Conservation (phyloP, 2,888 invertebrate genomes). For the Eueremaeus valkanovi region DNA sequence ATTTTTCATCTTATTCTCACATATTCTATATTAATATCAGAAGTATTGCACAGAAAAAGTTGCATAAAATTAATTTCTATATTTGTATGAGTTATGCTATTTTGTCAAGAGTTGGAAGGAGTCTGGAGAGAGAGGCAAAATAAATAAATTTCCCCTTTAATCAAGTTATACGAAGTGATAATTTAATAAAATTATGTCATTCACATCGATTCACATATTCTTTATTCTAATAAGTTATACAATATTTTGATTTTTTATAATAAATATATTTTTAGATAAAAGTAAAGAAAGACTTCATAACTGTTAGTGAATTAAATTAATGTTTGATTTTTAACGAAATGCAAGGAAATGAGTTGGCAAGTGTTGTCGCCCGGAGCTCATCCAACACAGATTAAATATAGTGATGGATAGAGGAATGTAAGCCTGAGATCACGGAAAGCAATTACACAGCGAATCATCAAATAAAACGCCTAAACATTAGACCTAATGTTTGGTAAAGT, state of each 20-base stretch:
- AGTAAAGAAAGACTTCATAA: conserved; percentile 1
- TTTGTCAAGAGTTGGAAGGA: not conserved
- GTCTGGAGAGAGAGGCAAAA: no score
- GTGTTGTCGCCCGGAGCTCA: not conserved
- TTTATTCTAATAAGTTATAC: not conserved
- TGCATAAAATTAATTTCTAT: conserved; percentile 3
- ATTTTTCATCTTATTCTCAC: not conserved
- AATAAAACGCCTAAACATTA: not conserved
- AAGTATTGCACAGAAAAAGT: not conserved
- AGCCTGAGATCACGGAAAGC: not conserved
- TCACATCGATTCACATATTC: not conserved
- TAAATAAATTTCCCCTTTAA: conserved; percentile 17
- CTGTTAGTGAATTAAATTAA: not conserved
- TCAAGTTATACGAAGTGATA: conserved; percentile 5
- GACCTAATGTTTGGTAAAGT: not conserved
- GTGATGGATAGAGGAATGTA: not conserved
- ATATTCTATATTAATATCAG: not conserved
- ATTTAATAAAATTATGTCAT: conserved; percentile 11
- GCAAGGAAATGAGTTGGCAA: not conserved
- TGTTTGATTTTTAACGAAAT: not conserved
- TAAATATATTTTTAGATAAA: no score
- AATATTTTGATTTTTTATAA: no score
- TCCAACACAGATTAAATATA: not conserved
- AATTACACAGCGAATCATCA: not conserved
- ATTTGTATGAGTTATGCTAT: not conserved